Evolutionary conservation across 92 coral and sea anemone species (phyloP).

Genomic region (Galaxea fascicularis): DNA sequence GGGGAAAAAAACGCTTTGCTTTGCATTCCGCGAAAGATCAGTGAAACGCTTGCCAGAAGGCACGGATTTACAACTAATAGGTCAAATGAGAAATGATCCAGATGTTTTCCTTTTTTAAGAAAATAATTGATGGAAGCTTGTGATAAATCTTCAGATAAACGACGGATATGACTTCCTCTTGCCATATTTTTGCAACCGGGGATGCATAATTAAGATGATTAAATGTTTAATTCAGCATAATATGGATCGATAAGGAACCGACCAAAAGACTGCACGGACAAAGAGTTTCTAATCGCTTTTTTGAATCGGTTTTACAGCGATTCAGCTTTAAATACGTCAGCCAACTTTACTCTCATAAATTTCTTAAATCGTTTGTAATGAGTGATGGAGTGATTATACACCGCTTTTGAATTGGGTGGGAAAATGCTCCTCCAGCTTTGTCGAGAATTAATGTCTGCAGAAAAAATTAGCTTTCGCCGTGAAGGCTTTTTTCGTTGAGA

Average conservation of each 20-base stretch:
- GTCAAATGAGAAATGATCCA: not conserved
- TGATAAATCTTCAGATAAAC: not conserved
- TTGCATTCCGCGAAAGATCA: not conserved
- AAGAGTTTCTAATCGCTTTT: slow-evolving; percentile 8
- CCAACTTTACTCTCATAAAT: not conserved
- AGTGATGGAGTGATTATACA: not conserved
- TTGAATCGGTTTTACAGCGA: not conserved
- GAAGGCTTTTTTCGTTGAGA: no score
- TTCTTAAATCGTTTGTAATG: slow-evolving; percentile 2
- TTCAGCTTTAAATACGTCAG: not conserved
- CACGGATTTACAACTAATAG: not conserved
- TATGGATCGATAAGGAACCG: slow-evolving; percentile 12
- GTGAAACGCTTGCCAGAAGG: not conserved
- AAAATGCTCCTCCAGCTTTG: not conserved
- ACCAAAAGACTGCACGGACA: not conserved
- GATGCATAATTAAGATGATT: slow-evolving; percentile 32
- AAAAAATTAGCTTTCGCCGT: no score
- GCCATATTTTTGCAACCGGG: not conserved
- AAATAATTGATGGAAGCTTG: not conserved
- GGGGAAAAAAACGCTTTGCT: not conserved
- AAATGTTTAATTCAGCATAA: slow-evolving; percentile 27
- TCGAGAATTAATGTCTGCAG: no score
- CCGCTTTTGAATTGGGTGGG: not conserved
- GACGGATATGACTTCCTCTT: slow-evolving; percentile 10
- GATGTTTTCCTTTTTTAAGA: not conserved